These are phyloP conservation scores for Drosophila azteca DNA, from an alignment of 1,140 invertebrate species.

Conservation along the genomic window DNA sequence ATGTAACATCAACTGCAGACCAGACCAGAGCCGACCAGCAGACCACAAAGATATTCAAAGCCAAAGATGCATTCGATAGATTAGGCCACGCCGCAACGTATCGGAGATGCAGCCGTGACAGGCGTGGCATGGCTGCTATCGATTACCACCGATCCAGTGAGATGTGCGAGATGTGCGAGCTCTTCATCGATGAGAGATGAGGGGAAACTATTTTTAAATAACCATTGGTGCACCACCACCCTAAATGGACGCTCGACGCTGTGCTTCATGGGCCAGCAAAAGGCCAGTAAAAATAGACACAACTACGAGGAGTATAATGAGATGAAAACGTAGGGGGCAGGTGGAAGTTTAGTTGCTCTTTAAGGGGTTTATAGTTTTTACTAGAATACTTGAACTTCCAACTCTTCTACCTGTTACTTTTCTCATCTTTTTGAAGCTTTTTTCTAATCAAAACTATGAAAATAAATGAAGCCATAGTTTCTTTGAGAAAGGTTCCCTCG, in stretches of 20 bases:
- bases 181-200: background rate
- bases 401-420: too few species aligned
- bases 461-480: too few species aligned
- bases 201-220: slow-evolving; percentile 61
- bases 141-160: slow-evolving; percentile 54
- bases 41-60: slow-evolving; percentile 38
- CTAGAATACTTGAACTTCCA: too few species aligned
- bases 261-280: background rate
- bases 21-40: background rate
- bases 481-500: too few species aligned
- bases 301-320: slow-evolving; percentile 17
- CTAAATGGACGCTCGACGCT: slow-evolving; percentile 42
- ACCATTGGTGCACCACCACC: slow-evolving; percentile 8
- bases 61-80: slow-evolving; percentile 66
- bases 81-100: slow-evolving; percentile 44
- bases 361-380: too few species aligned
- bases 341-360: too few species aligned
- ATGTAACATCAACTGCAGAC: slow-evolving; percentile 52
- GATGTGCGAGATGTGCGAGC: slow-evolving; percentile 25
- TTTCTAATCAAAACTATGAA: too few species aligned
- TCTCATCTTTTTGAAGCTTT: too few species aligned
- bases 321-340: background rate
- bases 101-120: slow-evolving; percentile 72
- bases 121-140: slow-evolving; percentile 70
- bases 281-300: slow-evolving; percentile 57